These are phyloP conservation scores for Ancistrus triradiatus DNA, from an alignment of 2,113 vertebrate species.

Conservation along the genomic window DNA sequence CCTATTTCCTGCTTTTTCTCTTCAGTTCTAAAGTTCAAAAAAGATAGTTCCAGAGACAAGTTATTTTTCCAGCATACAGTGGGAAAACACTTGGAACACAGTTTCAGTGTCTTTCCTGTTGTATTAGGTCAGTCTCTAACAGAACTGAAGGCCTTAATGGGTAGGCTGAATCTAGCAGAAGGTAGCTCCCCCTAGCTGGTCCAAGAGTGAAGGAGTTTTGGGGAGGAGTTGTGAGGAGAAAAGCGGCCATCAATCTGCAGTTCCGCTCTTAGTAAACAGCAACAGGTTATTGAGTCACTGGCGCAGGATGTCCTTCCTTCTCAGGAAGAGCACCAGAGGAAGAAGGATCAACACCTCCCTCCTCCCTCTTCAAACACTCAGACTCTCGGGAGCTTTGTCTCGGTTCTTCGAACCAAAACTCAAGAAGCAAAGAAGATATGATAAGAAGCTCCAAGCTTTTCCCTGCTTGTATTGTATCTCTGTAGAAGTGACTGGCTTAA, in stretches of 20 bases:
- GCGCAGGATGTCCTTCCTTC: conserved; percentile 90
- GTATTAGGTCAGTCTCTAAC: neutral
- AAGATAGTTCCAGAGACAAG: neutral
- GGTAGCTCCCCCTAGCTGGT: conserved; percentile 54
- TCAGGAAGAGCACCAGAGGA: conserved; percentile 57
- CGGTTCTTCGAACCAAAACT: conserved; percentile 2
- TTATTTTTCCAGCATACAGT: too few relatives aligned
- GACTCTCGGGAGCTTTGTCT: conserved; percentile 30
- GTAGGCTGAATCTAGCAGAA: conserved; percentile 28
- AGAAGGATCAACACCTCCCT: conserved; percentile 48
- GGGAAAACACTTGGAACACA: too few relatives aligned
- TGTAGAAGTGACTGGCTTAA: neutral
- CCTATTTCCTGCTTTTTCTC: neutral
- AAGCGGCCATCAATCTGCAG: conserved; percentile 71
- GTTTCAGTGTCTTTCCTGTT: too few relatives aligned
- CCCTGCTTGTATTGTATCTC: neutral
- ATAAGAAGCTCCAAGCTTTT: neutral
- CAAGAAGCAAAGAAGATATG: neutral
- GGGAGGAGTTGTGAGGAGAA: conserved; percentile 74
- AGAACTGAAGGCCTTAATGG: neutral
- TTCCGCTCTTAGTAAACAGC: conserved; percentile 80
- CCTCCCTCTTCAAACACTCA: conserved; percentile 13
- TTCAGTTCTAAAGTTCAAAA: too few relatives aligned
- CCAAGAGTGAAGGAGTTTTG: neutral
- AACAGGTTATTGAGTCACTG: conserved; percentile 81